Conservation (phyloP, 2,797 vertebrate genomes). For the Trachops cirrhosus region DNA sequence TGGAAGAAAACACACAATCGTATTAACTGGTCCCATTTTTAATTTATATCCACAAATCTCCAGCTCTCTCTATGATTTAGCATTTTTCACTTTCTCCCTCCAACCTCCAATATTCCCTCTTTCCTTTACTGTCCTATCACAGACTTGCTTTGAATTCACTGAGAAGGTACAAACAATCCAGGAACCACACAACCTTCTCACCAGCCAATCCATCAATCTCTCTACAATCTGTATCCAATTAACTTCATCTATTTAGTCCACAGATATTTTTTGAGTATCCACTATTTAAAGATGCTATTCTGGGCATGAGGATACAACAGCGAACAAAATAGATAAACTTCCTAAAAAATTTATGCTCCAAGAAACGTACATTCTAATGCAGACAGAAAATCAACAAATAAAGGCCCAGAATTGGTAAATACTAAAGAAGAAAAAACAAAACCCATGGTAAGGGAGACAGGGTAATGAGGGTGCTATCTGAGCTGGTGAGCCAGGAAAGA, state of each 20-base stretch:
- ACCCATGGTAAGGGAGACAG: neutral
- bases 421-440: neutral
- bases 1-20: neutral
- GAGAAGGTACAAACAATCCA: neutral
- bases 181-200: neutral
- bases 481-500: neutral
- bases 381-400: neutral
- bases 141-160: neutral
- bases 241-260: neutral
- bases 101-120: neutral
- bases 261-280: neutral
- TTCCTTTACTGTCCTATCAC: neutral
- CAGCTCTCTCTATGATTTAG: neutral
- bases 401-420: neutral
- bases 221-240: neutral
- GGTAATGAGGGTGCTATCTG: neutral
- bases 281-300: neutral
- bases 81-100: neutral
- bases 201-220: neutral
- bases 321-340: neutral
- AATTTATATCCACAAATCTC: neutral
- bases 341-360: neutral
- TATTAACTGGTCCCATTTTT: neutral
- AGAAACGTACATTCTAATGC: neutral
- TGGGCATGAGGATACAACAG: neutral